phyloP scores from a whole-genome alignment of 1,140 invertebrate genomes.

The Antheraea pernyi region DNA sequence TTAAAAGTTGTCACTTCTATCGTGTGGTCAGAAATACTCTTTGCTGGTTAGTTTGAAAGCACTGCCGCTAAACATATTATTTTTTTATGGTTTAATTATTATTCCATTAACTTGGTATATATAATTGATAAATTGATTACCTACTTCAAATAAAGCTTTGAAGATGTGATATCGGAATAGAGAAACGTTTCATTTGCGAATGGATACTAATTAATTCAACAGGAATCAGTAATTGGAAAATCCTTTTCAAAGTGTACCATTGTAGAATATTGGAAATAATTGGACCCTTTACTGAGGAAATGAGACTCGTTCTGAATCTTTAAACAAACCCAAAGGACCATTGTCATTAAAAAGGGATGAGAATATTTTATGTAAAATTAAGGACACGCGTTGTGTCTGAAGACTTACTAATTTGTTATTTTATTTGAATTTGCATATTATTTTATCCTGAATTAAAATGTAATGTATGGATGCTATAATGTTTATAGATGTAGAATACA shows the following conservation, averaged over 20 bases:
- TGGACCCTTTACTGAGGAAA: constrained; percentile 39
- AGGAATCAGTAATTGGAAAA: constrained; percentile 46
- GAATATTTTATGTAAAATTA: constrained; percentile 19
- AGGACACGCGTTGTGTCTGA: background rate
- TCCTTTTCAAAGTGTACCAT: constrained; percentile 43
- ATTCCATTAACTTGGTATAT: too few relatives aligned
- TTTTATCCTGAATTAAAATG: too few relatives aligned
- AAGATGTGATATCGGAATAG: constrained; percentile 30
- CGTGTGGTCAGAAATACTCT: too few relatives aligned
- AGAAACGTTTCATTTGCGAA: constrained; percentile 34
- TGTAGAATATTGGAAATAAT: constrained; percentile 43
- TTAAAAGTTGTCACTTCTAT: too few relatives aligned
- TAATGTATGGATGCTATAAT: too few relatives aligned
- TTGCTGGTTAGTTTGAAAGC: too few relatives aligned
- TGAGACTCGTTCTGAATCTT: constrained; percentile 31
- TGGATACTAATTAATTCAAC: constrained; percentile 43
- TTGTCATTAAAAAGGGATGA: constrained; percentile 16
- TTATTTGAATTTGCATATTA: background rate
- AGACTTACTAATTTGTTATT: background rate
- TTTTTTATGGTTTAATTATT: too few relatives aligned
- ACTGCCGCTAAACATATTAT: too few relatives aligned
- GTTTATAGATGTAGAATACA: too few relatives aligned
- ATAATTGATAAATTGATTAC: too few relatives aligned
- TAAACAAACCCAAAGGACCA: constrained; percentile 11
- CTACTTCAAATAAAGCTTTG: background rate